These are phyloP conservation scores for Chiroxiphia lanceolata DNA, from an alignment of 2,797 vertebrate genomes.

Conservation along the genomic window DNA sequence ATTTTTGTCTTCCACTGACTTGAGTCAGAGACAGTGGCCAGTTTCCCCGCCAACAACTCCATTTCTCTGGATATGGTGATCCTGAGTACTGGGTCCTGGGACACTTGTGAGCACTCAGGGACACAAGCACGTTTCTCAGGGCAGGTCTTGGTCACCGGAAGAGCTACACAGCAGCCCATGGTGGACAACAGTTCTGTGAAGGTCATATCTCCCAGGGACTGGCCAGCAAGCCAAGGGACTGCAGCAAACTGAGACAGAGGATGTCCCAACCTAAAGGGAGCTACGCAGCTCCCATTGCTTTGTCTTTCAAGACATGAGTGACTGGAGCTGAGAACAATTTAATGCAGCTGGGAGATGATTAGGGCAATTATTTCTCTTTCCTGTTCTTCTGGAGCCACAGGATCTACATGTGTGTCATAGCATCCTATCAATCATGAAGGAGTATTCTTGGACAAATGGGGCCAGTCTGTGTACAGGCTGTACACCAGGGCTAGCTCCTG, in stretches of 20 bases:
- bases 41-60: not conserved
- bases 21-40: not conserved
- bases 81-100: not conserved
- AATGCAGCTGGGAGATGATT: not conserved
- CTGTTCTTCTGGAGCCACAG: not conserved
- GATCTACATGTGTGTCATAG: not conserved
- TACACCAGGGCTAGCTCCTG: not conserved
- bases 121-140: accelerated
- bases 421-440: not conserved
- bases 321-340: not conserved
- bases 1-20: not conserved
- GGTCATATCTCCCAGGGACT: not conserved
- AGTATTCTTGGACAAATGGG: not conserved
- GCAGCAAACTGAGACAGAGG: not conserved
- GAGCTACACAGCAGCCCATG: not conserved
- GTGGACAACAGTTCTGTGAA: not conserved
- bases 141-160: not conserved
- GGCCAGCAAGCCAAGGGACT: not conserved
- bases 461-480: not conserved
- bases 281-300: not conserved
- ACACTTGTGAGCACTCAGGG: not conserved
- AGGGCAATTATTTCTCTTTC: not conserved
- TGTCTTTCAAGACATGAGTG: not conserved
- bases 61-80: not conserved
- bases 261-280: not conserved